Evolutionary conservation across 1,140 invertebrate genomes (phyloP).

Genomic region (Sycobia sp.): DNA sequence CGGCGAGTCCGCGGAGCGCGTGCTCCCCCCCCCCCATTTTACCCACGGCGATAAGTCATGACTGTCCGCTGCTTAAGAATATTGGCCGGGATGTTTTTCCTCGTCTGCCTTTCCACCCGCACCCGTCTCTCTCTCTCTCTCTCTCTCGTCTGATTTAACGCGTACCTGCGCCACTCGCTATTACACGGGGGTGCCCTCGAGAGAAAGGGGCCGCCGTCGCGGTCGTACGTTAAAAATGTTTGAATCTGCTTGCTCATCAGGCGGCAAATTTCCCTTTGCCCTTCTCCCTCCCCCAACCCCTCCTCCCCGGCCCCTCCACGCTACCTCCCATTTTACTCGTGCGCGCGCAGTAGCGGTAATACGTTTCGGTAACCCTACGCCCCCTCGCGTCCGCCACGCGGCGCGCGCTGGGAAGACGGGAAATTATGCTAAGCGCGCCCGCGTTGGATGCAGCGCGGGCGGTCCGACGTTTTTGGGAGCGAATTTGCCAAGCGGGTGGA

Average conservation of each 20-base stretch:
- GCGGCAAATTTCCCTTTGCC: slow-evolving; percentile 1
- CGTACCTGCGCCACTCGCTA: slow-evolving; percentile 11
- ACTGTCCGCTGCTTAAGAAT: slow-evolving; percentile 20
- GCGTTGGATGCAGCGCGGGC: not conserved
- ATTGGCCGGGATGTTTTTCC: slow-evolving; percentile 29
- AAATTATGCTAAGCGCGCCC: not conserved
- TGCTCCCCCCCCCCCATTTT: slow-evolving; percentile 20
- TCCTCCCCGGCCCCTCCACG: too few species aligned
- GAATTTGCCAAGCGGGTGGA: slow-evolving; percentile 7
- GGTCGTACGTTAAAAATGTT: slow-evolving; percentile 25
- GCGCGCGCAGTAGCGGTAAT: not conserved
- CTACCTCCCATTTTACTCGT: too few species aligned
- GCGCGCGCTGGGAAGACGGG: too few species aligned
- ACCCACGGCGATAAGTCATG: slow-evolving; percentile 26
- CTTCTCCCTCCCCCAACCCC: too few species aligned
- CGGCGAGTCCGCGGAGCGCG: too few species aligned
- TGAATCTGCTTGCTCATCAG: slow-evolving; percentile 16
- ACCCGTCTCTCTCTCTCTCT: too few species aligned
- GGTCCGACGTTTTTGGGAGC: not conserved
- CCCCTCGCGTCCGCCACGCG: too few species aligned
- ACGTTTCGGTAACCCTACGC: slow-evolving; percentile 3
- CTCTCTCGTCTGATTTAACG: slow-evolving; percentile 21
- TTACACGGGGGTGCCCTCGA: not conserved
- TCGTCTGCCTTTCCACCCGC: too few species aligned
- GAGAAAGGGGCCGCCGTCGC: not conserved